These are phyloP conservation scores for Silvanus unidentatus DNA, from an alignment of 2,888 invertebrate species.

Conservation along the genomic window DNA sequence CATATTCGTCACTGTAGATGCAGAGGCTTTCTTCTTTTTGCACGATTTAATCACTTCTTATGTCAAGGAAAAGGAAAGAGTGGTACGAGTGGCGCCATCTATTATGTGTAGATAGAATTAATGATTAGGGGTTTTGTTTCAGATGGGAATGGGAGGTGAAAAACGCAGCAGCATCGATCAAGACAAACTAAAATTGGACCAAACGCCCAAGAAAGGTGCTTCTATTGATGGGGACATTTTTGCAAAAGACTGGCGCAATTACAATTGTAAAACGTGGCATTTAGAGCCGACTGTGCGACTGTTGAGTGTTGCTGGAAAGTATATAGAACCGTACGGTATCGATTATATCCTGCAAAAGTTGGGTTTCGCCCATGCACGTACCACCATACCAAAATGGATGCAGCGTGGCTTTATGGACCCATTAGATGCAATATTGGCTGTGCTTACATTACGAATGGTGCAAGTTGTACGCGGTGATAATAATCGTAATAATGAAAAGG, in stretches of 20 bases:
- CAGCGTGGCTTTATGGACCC: constrained; percentile 98
- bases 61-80: constrained; percentile 84
- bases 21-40: constrained; percentile 95
- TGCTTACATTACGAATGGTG: constrained; percentile 69
- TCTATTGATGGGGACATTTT: constrained; percentile 55
- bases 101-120: neutral
- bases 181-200: constrained; percentile 26
- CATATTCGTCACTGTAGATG: constrained; percentile 96
- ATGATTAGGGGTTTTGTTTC: neutral
- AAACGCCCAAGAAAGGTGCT: constrained; percentile 29
- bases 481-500: constrained; percentile 30
- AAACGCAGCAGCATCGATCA: constrained; percentile 29
- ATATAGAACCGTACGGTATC: constrained; percentile 96
- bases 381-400: constrained; percentile 99
- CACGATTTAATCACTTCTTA: constrained; percentile 96
- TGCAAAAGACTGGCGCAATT: constrained; percentile 83
- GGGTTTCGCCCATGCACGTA: constrained; percentile 94
- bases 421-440: constrained; percentile 82
- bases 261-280: constrained; percentile 93
- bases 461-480: constrained; percentile 43
- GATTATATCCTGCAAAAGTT: constrained; percentile 97
- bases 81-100: constrained; percentile 48
- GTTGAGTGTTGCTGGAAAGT: constrained; percentile 62
- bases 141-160: constrained; percentile 14
- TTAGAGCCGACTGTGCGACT: constrained; percentile 87